Evolutionary conservation across 2,113 vertebrate species (phyloP), one percentile per base, ranked within the genome.

Genomic region (Aix galericulata): DNA sequence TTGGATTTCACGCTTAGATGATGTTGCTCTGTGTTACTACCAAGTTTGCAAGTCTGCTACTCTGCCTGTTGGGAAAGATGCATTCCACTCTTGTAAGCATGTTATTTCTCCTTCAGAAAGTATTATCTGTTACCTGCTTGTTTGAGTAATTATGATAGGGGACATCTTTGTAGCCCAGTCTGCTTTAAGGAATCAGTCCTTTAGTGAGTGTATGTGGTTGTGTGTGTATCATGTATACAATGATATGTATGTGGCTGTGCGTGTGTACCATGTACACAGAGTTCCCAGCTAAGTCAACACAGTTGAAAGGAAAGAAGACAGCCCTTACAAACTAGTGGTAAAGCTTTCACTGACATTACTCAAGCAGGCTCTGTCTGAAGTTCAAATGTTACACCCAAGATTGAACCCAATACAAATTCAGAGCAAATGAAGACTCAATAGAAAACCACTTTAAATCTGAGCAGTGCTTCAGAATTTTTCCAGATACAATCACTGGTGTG

Each of bases 221-320:
- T 50, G 26, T 56, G 40, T 3, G 0, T 66, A 8, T 36, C 34
- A 13, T 0, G 2, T 42, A 8, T 23, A 22, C 9, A 8, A 8
- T 40, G 40, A 40, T 40, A 40, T 31, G 18, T 63, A 25, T 42
- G 59, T 6, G 4, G 20, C 18, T 62, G 31, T 50, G 26, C 50
- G 40, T 56, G 40, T 3, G 0, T 66, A 8, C 32, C 34, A 11
- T 0, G 2, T 42, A 8, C 17, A 25, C 15, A 27, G 18, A 31
- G 9, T 38, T 75, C 32, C 20, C 42, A 59, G n/a, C 36, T 74
- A 63, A 52, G 32, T 64, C 63, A 76, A 13, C 29, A 29, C 27
- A 79, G 26, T 6, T 63, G 50, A 32, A 74, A 36, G 32, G 48
- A 42, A 9, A 4, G 73, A 79, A 69, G 10, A 25, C 42, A 69